A percentile compares a stretch with the other conserved stretches of the same genome.
phyloP scores from a whole-genome alignment of 1,140 invertebrate species.

The Rhagoletis pomonella region DNA sequence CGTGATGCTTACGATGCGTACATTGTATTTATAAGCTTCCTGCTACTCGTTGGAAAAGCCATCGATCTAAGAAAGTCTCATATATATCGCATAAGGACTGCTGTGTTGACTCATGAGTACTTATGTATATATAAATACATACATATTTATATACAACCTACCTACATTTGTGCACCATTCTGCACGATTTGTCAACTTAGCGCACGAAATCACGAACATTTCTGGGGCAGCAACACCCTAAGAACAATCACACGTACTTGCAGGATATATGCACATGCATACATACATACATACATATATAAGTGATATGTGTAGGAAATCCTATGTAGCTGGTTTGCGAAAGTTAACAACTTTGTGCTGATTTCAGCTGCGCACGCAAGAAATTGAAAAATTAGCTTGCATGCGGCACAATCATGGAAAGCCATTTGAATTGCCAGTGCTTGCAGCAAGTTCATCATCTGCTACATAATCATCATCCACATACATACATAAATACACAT shows the following conservation, averaged over 20 bases:
- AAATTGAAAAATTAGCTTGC: constrained; percentile 52
- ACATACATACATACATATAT: not conserved
- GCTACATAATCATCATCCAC: not conserved
- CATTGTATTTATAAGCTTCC: constrained; percentile 42
- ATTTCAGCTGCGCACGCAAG: constrained; percentile 46
- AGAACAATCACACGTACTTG: not conserved
- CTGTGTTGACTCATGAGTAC: not conserved
- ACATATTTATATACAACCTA: too few relatives aligned
- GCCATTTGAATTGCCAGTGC: not conserved
- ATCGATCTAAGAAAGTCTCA: not conserved
- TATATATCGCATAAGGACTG: not conserved
- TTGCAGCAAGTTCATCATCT: not conserved
- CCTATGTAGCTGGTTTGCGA: not conserved
- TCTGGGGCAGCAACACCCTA: not conserved
- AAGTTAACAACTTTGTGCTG: constrained; percentile 49
- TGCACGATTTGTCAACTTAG: constrained; percentile 39
- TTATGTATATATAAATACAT: not conserved
- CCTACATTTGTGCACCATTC: not conserved
- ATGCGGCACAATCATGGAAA: constrained; percentile 10
- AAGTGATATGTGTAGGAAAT: not conserved
- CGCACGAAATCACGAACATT: constrained; percentile 49
- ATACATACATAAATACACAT: not conserved
- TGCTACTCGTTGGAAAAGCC: not conserved
- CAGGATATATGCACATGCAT: not conserved
- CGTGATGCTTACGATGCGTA: constrained; percentile 26